Percentiles rank a stretch among this genome's conserved stretches.
Evolutionary conservation across 2,888 invertebrate species (phyloP).

Genomic region (Exocentrus adspersus): DNA sequence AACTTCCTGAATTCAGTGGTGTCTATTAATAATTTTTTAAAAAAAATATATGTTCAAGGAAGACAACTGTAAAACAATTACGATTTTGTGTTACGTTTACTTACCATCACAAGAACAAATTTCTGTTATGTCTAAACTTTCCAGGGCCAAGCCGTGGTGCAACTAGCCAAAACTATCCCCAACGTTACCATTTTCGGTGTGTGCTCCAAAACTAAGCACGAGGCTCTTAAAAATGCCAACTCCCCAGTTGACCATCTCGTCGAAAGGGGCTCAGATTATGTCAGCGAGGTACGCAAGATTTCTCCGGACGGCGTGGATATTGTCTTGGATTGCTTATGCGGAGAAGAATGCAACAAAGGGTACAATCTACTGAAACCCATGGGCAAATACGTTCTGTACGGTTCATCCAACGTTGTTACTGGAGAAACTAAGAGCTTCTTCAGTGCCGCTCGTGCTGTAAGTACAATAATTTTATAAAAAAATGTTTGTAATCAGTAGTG

Average conservation of each 20-base stretch:
- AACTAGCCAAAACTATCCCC: constrained; percentile 81
- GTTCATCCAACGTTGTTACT: constrained; percentile 88
- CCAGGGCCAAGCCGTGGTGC: constrained; percentile 86
- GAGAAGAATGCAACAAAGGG: constrained; percentile 88
- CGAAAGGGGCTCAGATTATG: constrained; percentile 84
- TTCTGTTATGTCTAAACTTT: too few relatives aligned
- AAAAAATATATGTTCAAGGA: too few relatives aligned
- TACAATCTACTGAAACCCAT: constrained; percentile 85
- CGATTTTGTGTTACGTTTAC: too few relatives aligned
- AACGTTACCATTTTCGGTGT: constrained; percentile 87
- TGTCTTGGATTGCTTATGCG: constrained; percentile 88
- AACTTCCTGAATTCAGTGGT: too few relatives aligned
- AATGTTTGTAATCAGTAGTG: too few relatives aligned
- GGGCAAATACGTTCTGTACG: constrained; percentile 89
- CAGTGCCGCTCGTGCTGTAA: constrained; percentile 88
- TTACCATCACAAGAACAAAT: too few relatives aligned
- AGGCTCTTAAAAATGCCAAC: constrained; percentile 77
- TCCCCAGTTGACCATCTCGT: constrained; percentile 79
- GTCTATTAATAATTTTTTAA: too few relatives aligned
- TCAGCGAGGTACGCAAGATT: constrained; percentile 83
- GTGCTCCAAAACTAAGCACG: constrained; percentile 86
- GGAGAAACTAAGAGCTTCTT: constrained; percentile 93
- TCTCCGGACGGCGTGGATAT: constrained; percentile 85
- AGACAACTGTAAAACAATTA: too few relatives aligned
- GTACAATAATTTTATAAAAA: constrained; percentile 59